These are phyloP conservation scores for Erebia palarica DNA, from an alignment of 2,888 invertebrate species.

Conservation along the genomic window DNA sequence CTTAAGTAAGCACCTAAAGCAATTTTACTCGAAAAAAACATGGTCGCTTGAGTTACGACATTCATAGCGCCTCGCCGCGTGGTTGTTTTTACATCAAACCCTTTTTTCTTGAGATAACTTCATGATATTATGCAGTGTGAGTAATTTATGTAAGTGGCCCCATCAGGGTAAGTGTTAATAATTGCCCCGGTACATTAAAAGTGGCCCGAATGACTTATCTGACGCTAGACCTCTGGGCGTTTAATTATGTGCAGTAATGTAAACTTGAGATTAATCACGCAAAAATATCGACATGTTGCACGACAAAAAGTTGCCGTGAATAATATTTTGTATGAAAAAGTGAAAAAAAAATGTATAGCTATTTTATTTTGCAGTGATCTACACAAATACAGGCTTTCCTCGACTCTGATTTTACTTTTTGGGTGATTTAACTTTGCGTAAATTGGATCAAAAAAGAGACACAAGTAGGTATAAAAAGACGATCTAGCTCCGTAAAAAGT, in stretches of 20 bases:
- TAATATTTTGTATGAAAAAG: neutral
- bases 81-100: slow-evolving; percentile 15
- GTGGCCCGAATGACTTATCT: slow-evolving; percentile 28
- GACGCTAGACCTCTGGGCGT: slow-evolving; percentile 14
- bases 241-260: slow-evolving; percentile 31
- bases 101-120: slow-evolving; percentile 21
- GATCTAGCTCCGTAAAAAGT: too few species aligned
- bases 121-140: slow-evolving; percentile 30
- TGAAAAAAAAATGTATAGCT: neutral
- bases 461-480: too few species aligned
- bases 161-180: slow-evolving; percentile 37
- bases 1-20: neutral
- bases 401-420: too few species aligned
- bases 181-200: slow-evolving; percentile 32
- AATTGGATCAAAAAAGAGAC: too few species aligned
- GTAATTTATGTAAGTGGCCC: slow-evolving; percentile 39
- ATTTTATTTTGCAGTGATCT: too few species aligned
- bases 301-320: neutral
- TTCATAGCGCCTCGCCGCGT: neutral
- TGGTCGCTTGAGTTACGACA: neutral
- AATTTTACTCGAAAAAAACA: neutral
- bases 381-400: too few species aligned
- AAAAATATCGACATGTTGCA: neutral
- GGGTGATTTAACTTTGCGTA: too few species aligned
- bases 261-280: slow-evolving; percentile 17